A percentile compares a stretch with the other conserved stretches of the same genome.
phyloP scores from a whole-genome alignment of 2,113 vertebrate species.

The Nibea albiflora region DNA sequence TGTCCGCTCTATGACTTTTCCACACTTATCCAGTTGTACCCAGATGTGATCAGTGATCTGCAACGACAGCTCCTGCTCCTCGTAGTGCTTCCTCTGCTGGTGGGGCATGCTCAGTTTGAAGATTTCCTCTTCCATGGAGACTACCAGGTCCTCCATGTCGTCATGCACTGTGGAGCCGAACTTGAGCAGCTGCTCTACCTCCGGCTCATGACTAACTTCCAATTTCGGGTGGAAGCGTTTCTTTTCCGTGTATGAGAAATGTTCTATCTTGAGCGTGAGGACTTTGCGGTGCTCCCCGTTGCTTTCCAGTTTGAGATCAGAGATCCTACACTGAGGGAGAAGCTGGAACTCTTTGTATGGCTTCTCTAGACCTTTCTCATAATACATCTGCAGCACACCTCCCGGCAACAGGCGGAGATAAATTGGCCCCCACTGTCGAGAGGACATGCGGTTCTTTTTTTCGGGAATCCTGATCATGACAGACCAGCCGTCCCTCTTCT shows the following conservation, averaged over 20 bases:
- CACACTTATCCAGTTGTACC: slow-evolving; percentile 88
- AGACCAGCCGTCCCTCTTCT: slow-evolving; percentile 90
- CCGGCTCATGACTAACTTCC: slow-evolving; percentile 89
- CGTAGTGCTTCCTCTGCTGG: slow-evolving; percentile 87
- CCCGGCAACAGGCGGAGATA: slow-evolving; percentile 90
- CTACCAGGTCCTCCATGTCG: slow-evolving; percentile 90
- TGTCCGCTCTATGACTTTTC: slow-evolving; percentile 83
- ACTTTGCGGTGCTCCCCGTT: slow-evolving; percentile 92
- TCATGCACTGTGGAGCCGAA: slow-evolving; percentile 89
- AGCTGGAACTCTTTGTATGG: slow-evolving; percentile 96
- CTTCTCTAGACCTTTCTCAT: slow-evolving; percentile 95
- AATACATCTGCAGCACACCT: slow-evolving; percentile 95
- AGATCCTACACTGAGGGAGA: slow-evolving; percentile 88
- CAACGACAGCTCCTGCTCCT: slow-evolving; percentile 93
- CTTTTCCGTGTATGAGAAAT: slow-evolving; percentile 90
- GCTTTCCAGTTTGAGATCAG: slow-evolving; percentile 92
- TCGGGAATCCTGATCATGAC: slow-evolving; percentile 98
- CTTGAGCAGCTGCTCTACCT: slow-evolving; percentile 94
- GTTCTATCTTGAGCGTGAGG: slow-evolving; percentile 93
- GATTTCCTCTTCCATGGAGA: slow-evolving; percentile 91
- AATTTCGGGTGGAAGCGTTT: slow-evolving; percentile 92
- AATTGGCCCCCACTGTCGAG: slow-evolving; percentile 97
- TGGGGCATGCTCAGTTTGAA: slow-evolving; percentile 83
- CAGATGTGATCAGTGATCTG: slow-evolving; percentile 94
- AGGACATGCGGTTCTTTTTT: slow-evolving; percentile 99